These are phyloP conservation scores for Falco rusticolus DNA, from an alignment of 2,797 vertebrate genomes.

Conservation along the genomic window DNA sequence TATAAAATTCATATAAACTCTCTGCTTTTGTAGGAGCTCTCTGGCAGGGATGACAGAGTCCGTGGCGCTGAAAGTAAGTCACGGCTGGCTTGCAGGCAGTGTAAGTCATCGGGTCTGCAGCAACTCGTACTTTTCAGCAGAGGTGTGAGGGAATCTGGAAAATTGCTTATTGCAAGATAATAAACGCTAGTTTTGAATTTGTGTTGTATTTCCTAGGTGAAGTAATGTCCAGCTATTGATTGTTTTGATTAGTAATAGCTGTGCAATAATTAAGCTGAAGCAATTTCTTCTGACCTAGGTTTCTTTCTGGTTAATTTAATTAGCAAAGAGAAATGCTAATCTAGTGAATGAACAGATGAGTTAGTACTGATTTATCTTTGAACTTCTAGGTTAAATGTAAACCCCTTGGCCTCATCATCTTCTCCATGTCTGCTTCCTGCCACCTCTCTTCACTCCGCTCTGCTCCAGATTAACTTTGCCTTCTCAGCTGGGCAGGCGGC, in stretches of 20 bases:
- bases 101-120: not conserved
- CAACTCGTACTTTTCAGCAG: not conserved
- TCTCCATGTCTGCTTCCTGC: not conserved
- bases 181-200: not conserved
- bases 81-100: not conserved
- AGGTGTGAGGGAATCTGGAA: not conserved
- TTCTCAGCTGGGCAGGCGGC: not conserved
- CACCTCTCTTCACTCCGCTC: not conserved
- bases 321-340: not conserved
- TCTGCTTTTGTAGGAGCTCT: not conserved
- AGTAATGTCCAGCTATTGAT: not conserved
- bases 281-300: not conserved
- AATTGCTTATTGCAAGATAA: not conserved
- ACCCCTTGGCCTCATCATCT: not conserved
- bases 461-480: not conserved
- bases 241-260: not conserved
- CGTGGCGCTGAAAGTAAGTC: not conserved
- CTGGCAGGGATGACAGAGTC: not conserved
- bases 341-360: not conserved
- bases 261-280: not conserved
- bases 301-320: not conserved
- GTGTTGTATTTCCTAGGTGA: not conserved
- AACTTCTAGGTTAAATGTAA: not conserved
- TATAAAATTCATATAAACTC: slow-evolving; percentile 37
- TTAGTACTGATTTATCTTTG: not conserved